Base-by-base conservation (phyloP, 2,888 invertebrate species). In the Pemphredon lugubris region DNA sequence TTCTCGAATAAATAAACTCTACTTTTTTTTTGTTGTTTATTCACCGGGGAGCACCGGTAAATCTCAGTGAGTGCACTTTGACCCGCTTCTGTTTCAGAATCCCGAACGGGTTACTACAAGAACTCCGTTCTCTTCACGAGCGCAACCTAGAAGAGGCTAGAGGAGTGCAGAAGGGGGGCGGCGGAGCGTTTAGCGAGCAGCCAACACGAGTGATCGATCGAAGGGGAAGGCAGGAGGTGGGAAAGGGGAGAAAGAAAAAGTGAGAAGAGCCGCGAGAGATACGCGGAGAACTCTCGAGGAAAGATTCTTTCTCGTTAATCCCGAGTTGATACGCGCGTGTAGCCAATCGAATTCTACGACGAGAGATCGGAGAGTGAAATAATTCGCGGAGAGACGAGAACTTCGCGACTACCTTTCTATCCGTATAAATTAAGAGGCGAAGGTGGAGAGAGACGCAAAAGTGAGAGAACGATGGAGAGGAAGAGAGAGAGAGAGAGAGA, bases 81-180 rank as follows among this genome's bases (percentile, higher is more conserved):
- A 60, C 47, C 51, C 64, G 58, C 60, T 69, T 83, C 63, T 89
- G 85, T 90, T 90, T 30, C 91, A 91, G 91, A 91, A 74, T 90
- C 90, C 50, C 89, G 91, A 79, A 88, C 91, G 76, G 93, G 94
- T 83, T 96, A 96, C 91, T 96, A 96, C 92, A 96, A 96, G 91
- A 96, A 96, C 91, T 96, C 96, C 32, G 96, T 96, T 80, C 92
- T 96, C 77, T 96, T 96, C 90, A 96, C 96, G 84, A 96, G 96
- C 89, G 96, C 96, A 87, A 96, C 96, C 90, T 93, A 93, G 87
- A 87, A 86, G 79, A 84, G 75, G 76, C 79, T 75, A 64, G 84
- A 84, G 34, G 86, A 87, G 63, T 73, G 66, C 54, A 63, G 71
- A 63, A 64, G 78, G 53, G 75, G 58, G 57, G 70, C 71, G 61